Evolutionary conservation across 30 jellyfish, hydroid and myxozoan genomes (phyloP), one percentile per base, ranked within the genome.

Genomic region (Rhopilema esculentum): DNA sequence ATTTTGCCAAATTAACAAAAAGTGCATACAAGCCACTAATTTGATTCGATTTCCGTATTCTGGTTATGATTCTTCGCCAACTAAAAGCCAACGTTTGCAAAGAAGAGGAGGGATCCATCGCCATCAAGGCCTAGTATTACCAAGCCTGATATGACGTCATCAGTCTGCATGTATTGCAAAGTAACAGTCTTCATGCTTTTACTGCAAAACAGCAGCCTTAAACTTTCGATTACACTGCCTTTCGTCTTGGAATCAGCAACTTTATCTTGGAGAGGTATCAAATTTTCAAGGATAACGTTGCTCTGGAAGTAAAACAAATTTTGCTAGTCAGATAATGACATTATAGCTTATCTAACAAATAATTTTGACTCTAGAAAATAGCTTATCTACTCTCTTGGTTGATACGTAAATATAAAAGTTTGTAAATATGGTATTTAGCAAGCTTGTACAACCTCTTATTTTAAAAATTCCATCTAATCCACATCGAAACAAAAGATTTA

Each of bases 91-190:
- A 85, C 83, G 76, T 85, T 85, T 7, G 86, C 94, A 40, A 85
- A 82, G 8, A 87, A 75, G 63, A 85, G 49, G 1, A 73, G 53
- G 19, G 88, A 73, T 21, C 87, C 49, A 69, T 85, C 84, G 16
- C 33, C 23, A 29, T 52, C 32, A n/a, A 73, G 17, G 82, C 94
- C 65, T 16, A 72, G 68, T 1, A 85, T 66, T 28, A 64, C 78
- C 50, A 85, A 25, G 32, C 94, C 94, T 31, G 94, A 62, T 24
- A 85, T 74, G 69, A 85, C 94, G 88, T 85, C 94, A 75, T 85
- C 94, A 26, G 88, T 85, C 26, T 85, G 94, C 94, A 75, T 72
- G 77, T 29, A 85, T 23, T 85, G 63, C 88, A 85, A 28, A 25
- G 94, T 16, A 4, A 72, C 49, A 0, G n/a, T 30, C 23, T 64